A percentile compares a stretch with the other conserved stretches of the same genome.
These are phyloP conservation scores for Blera fallax DNA, from an alignment of 2,888 invertebrate genomes.

Conservation along the genomic window DNA sequence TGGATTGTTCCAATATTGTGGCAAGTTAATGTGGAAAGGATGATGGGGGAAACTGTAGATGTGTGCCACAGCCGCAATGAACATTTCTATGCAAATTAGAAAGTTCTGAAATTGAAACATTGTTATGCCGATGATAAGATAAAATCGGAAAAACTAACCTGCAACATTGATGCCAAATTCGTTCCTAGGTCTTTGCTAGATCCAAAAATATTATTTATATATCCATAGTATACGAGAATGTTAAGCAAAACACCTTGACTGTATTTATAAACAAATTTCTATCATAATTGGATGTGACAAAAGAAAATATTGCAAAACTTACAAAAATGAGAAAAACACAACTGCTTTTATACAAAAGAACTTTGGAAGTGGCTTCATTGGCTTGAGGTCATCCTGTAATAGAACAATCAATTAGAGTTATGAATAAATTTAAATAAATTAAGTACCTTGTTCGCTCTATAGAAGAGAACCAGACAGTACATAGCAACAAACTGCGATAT, in stretches of 20 bases:
- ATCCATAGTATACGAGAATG: constrained; percentile 90
- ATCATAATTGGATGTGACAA: not conserved
- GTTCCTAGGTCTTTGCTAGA: constrained; percentile 86
- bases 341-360: constrained; percentile 98
- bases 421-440: not conserved
- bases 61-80: constrained; percentile 96
- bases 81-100: constrained; percentile 98
- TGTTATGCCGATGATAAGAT: not conserved
- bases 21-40: constrained; percentile 87
- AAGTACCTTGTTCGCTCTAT: constrained; percentile 91
- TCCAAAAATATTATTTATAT: constrained; percentile 90
- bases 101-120: constrained; percentile 88
- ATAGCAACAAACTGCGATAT: constrained; percentile 97
- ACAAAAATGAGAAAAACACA: constrained; percentile 99
- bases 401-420: not conserved
- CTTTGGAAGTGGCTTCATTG: constrained; percentile 97
- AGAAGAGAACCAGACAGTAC: constrained; percentile 97
- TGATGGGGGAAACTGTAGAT: constrained; percentile 98
- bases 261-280: constrained; percentile 74
- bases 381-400: constrained; percentile 86
- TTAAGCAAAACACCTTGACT: constrained; percentile 97
- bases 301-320: constrained; percentile 82
- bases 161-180: constrained; percentile 91
- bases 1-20: constrained; percentile 83
- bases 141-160: constrained; percentile 83